Base-by-base conservation (phyloP, 2,797 vertebrate species). In the Orestias chungarensis region DNA sequence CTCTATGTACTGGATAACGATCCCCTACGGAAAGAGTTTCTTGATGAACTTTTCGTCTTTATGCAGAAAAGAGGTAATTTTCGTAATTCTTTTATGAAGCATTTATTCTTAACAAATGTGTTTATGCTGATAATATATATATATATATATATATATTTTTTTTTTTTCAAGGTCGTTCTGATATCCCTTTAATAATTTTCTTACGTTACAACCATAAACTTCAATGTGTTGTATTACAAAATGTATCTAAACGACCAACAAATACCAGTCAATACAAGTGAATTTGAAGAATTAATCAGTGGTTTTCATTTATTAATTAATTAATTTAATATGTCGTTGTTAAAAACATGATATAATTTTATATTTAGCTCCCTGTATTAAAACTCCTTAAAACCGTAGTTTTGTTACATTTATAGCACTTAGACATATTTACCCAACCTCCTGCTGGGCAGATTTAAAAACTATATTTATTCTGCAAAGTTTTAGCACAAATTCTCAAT, bases 1-100 rank as follows among this genome's bases (percentile, higher is more conserved):
- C 94, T 99, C 47, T 99, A 99, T 3, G 98, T 98, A 92, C 93
- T 99, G 71, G 97, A 99, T 3, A 93, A 88, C 5, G 97, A 99
- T 83, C 96, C 97, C 47, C 95, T 97, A 71, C 91, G 98, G 80
- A 99, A 99, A 73, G 97, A 98, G 75, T 99, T 99, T 85, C 94
- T 99, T 12, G 97, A 99, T 0, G 95, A 98, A 52, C 92, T 99
- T 59, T 99, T 99, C 86, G 94, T 96, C 84, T 99, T 97, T 79
- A 99, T 99, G 97, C 98, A 99, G 91, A 99, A 99, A 86, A 91
- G 97, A 94, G 98, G 95, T 95, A 84, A 68, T 6, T 70, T 12
- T 23, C 0, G 3, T 1, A 12, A 1, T 62, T 46, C 71, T 9
- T 33, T 49, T 33, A 2, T 38, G 6, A 12, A 7, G 31, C 23